phyloP scores from a whole-genome alignment of 2,888 invertebrate species.

The Erebia palarica region DNA sequence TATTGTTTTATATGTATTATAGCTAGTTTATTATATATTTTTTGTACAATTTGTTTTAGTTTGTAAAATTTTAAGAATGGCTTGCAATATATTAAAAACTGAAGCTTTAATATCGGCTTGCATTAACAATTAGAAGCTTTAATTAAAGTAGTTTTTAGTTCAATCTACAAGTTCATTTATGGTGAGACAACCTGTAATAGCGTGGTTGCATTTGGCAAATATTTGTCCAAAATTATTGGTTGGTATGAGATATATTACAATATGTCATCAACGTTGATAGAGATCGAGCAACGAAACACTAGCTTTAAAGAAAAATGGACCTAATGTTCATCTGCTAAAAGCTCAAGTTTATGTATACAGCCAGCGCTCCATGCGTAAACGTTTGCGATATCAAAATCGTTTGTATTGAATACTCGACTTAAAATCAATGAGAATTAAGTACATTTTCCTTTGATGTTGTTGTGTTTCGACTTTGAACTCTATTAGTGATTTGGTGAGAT shows the following conservation, averaged over 20 bases:
- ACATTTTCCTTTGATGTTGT: no score
- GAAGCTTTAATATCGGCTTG: not conserved
- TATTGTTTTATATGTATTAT: not conserved
- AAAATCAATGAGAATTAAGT: no score
- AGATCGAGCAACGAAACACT: not conserved
- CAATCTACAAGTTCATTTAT: no score
- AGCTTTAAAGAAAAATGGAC: no score
- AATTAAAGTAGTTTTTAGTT: not conserved
- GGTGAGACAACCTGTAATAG: not conserved
- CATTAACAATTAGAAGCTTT: slow-evolving; percentile 1
- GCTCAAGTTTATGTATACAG: no score
- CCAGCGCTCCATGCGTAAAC: no score
- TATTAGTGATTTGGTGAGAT: no score
- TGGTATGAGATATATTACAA: not conserved
- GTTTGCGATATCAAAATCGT: no score
- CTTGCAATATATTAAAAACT: not conserved
- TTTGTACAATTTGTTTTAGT: not conserved
- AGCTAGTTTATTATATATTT: not conserved
- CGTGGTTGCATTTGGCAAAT: slow-evolving; percentile 2
- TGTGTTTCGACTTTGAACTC: not conserved
- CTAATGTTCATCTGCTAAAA: no score
- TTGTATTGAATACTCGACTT: no score
- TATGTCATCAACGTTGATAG: not conserved
- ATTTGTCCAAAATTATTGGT: slow-evolving; percentile 17
- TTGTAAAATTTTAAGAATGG: not conserved